Conservation (phyloP, 1,140 invertebrate species). For the Contarinia nasturtii region DNA sequence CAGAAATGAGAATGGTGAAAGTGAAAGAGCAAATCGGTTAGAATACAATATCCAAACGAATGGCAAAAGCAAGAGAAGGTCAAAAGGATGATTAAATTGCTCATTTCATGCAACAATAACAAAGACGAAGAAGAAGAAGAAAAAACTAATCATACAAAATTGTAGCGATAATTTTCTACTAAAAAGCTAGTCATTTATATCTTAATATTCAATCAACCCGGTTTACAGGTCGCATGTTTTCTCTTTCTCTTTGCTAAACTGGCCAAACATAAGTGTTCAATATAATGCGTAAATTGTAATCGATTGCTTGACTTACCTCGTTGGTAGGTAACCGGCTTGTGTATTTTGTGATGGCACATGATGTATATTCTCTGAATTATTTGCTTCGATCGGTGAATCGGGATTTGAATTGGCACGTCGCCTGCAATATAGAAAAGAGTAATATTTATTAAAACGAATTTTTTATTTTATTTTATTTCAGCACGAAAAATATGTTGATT, state of each 20-base stretch:
- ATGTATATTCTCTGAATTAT: neutral
- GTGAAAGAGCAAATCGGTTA: no score
- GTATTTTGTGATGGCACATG: neutral
- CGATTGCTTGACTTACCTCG: neutral
- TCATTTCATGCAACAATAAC: neutral
- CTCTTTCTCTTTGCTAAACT: no score
- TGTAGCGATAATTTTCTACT: no score
- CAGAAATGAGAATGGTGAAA: no score
- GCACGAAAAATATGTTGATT: neutral
- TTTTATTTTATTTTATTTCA: neutral
- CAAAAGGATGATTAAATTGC: neutral
- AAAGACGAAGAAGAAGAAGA: no score
- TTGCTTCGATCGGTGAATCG: slow-evolving; percentile 2
- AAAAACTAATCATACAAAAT: no score
- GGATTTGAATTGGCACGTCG: slow-evolving; percentile 1
- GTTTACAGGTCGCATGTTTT: no score
- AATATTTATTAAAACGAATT: neutral
- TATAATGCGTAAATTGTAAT: neutral
- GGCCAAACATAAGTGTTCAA: no score
- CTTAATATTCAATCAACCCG: no score
- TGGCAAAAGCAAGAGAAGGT: neutral
- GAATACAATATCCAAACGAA: neutral
- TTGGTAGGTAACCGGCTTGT: slow-evolving; percentile 4
- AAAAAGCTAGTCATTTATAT: no score
- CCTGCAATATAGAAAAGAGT: slow-evolving; percentile 2